phyloP scores from a whole-genome alignment of 2,113 vertebrate species.

The Saguinus midas region DNA sequence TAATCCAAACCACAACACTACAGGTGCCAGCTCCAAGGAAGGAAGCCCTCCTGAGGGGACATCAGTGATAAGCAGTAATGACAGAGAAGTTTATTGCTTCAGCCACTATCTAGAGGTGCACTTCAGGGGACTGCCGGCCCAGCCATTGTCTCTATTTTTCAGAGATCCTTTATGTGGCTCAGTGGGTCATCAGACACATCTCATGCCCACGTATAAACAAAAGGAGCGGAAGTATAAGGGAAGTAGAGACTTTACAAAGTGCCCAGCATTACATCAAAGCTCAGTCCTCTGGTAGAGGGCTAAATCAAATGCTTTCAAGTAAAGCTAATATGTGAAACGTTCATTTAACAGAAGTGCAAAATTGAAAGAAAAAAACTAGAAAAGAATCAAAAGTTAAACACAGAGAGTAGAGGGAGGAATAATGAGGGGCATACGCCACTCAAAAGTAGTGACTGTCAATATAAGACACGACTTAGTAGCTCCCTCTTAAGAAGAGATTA shows the following conservation, averaged over 20 bases:
- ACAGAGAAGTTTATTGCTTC: neutral
- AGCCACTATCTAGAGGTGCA: neutral
- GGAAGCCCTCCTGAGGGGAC: neutral
- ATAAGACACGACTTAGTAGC: neutral
- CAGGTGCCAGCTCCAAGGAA: neutral
- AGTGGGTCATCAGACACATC: constrained; percentile 43
- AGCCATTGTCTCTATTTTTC: constrained; percentile 47
- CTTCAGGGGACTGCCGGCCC: neutral
- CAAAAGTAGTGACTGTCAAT: neutral
- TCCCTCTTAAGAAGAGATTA: neutral
- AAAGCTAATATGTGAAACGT: constrained; percentile 36
- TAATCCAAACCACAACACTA: neutral
- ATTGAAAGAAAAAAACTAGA: neutral
- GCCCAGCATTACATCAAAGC: constrained; percentile 44
- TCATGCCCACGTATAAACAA: constrained; percentile 51
- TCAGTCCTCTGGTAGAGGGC: constrained; percentile 33
- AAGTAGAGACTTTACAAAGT: constrained; percentile 28
- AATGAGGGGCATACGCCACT: neutral
- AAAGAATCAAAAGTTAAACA: constrained; percentile 41
- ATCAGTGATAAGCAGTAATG: neutral
- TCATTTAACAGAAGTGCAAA: constrained; percentile 47
- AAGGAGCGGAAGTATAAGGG: neutral
- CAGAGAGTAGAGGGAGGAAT: neutral
- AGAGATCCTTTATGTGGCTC: constrained; percentile 48
- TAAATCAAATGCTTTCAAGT: constrained; percentile 60